Base-by-base conservation (phyloP, 2,113 vertebrate genomes). In the Passer domesticus region DNA sequence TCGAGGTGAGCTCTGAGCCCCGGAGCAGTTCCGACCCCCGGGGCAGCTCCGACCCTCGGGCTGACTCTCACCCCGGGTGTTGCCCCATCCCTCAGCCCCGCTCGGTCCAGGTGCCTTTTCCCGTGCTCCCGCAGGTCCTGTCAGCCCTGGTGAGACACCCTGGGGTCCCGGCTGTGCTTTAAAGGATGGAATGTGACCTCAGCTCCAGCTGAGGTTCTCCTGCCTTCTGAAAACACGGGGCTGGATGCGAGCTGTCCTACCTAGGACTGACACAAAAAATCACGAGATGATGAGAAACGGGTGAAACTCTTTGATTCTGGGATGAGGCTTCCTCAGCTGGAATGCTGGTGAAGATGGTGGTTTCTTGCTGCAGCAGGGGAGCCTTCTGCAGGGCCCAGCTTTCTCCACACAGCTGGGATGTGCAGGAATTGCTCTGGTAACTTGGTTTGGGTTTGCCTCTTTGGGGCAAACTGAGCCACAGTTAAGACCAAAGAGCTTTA, bases 331-430 rank as follows among this genome's bases (percentile, higher is more conserved):
- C 43, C 7, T 31, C 49, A 63, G 41, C 8, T 10, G 56, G 28
- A 33, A 25, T 7, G 5, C 25, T 56, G 53, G 30, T 68, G 87
- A 43, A 74, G 49, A 13, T 73, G 52, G 15, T 33, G 63, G 8
- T 39, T 5, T 52, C 56, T 37, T 4, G 16, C 30, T 6, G 7
- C 43, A 24, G 31, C 7, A 7, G 13, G 10, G n/a, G 18, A 27
- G 20, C 56, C 31, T 74, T n/a, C 49, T 52, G 30, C 68, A 62
- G 41, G 2, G 7, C 41, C 25, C 21, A 11, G 35, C 53, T 49
- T 53, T 37, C 39, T 62, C 52, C 33, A 5, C 0, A 0, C 0
- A 0, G 7, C 30, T 4, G 4, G 33, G 49, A 43, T 1, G 2
- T 23, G n/a, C 66, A 58, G 43, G 39, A 39, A 14, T 76, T 56